A percentile compares a stretch with the other conserved stretches of the same genome.
phyloP scores from a whole-genome alignment of 2,797 vertebrate genomes.

The Platalea minor region DNA sequence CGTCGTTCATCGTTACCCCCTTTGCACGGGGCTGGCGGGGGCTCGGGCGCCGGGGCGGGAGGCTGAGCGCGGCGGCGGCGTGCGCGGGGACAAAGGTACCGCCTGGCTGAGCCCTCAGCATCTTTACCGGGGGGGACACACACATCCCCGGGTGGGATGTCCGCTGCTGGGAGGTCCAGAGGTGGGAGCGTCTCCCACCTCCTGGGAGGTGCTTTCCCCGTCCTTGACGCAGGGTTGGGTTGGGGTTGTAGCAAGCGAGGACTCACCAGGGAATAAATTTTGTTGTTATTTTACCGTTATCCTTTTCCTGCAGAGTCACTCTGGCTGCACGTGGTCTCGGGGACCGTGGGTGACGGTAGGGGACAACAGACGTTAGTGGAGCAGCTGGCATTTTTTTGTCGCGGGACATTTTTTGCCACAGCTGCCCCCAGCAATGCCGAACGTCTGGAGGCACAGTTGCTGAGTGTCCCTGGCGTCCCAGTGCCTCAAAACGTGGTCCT shows the following conservation, averaged over 20 bases:
- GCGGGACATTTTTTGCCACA: neutral
- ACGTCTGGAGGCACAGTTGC: neutral
- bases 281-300: neutral
- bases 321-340: neutral
- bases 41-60: neutral
- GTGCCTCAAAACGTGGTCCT: neutral
- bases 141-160: neutral
- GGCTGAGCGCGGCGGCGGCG: neutral
- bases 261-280: fast-evolving
- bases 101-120: neutral
- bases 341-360: neutral
- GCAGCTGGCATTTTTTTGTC: neutral
- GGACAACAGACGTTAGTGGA: neutral
- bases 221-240: fast-evolving
- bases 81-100: neutral
- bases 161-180: fast-evolving
- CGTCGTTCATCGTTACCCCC: neutral
- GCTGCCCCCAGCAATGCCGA: neutral
- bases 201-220: fast-evolving
- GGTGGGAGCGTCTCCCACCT: neutral
- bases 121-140: neutral
- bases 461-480: neutral
- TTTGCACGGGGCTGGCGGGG: neutral
- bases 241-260: neutral
- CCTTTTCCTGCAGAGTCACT: conserved; percentile 38